Evolutionary conservation across 2,797 vertebrate genomes (phyloP).

Genomic region (Thripadectes ignobilis): DNA sequence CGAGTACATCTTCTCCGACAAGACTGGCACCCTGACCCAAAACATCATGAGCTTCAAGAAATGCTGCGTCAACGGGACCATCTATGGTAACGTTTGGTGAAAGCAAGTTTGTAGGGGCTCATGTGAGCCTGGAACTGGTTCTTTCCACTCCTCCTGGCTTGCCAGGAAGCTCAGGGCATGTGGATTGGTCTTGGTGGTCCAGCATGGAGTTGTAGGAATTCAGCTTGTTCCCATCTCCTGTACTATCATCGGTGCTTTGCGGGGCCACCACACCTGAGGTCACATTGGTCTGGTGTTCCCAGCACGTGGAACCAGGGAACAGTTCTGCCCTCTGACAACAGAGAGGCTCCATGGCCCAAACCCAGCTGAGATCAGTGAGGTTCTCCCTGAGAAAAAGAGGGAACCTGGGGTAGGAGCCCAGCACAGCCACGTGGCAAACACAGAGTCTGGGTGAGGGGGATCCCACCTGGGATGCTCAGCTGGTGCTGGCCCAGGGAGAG

Average conservation of each 20-base stretch:
- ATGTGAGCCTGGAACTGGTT: not conserved
- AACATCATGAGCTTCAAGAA: conserved; percentile 91
- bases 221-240: not conserved
- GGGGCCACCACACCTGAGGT: rapidly evolving
- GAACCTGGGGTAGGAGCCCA: not conserved
- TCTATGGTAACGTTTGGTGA: conserved; percentile 81
- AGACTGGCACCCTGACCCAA: conserved; percentile 94
- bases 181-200: not conserved
- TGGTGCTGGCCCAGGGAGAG: not conserved
- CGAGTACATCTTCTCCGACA: conserved; percentile 91
- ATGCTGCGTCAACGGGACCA: conserved; percentile 84
- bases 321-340: not conserved
- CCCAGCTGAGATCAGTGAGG: not conserved
- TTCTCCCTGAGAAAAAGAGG: not conserved
- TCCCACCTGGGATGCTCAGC: not conserved
- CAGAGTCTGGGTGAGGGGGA: rapidly evolving
- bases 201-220: not conserved
- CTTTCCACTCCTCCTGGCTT: not conserved
- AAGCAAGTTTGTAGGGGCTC: not conserved
- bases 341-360: not conserved
- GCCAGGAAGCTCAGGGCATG: no score
- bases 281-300: not conserved
- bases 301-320: not conserved
- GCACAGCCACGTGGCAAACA: not conserved
- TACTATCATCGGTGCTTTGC: rapidly evolving